Conservation (phyloP, 2,888 invertebrate species). For the Scaeva pyrastri region DNA sequence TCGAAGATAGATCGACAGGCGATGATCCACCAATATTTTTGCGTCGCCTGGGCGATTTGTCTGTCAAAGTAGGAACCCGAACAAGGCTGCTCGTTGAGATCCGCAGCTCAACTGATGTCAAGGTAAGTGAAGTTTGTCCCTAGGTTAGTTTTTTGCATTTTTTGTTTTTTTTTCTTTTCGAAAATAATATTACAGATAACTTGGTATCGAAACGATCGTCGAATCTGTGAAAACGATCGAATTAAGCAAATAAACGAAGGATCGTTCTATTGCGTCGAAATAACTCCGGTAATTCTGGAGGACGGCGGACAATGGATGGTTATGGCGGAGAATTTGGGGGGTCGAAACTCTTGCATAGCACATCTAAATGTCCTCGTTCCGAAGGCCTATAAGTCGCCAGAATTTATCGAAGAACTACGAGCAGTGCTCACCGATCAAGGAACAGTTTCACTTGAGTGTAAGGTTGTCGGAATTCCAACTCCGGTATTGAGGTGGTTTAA, state of each 20-base stretch:
- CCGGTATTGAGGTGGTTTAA: constrained; percentile 91
- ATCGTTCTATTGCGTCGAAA: constrained; percentile 93
- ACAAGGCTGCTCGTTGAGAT: constrained; percentile 94
- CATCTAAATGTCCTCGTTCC: constrained; percentile 93
- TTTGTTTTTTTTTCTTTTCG: no score
- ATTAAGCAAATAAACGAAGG: constrained; percentile 92
- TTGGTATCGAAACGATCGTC: constrained; percentile 93
- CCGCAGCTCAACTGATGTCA: constrained; percentile 90
- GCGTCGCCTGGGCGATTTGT: constrained; percentile 92
- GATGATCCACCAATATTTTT: constrained; percentile 93
- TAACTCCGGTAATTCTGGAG: constrained; percentile 91
- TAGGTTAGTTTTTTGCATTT: constrained; percentile 43
- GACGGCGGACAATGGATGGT: constrained; percentile 95
- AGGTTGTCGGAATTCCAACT: constrained; percentile 95
- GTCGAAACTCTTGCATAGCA: constrained; percentile 90
- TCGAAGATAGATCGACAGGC: constrained; percentile 86
- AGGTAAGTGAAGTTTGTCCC: constrained; percentile 85
- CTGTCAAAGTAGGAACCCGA: constrained; percentile 95
- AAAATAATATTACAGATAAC: constrained; percentile 87
- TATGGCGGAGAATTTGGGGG: constrained; percentile 90
- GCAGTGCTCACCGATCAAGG: constrained; percentile 94
- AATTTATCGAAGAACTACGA: constrained; percentile 93
- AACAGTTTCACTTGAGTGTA: constrained; percentile 95
- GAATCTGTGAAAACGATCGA: constrained; percentile 90
- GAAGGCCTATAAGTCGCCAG: constrained; percentile 94